Conservation (phyloP, 1,140 invertebrate genomes). For the Neodiprion lecontei region DNA sequence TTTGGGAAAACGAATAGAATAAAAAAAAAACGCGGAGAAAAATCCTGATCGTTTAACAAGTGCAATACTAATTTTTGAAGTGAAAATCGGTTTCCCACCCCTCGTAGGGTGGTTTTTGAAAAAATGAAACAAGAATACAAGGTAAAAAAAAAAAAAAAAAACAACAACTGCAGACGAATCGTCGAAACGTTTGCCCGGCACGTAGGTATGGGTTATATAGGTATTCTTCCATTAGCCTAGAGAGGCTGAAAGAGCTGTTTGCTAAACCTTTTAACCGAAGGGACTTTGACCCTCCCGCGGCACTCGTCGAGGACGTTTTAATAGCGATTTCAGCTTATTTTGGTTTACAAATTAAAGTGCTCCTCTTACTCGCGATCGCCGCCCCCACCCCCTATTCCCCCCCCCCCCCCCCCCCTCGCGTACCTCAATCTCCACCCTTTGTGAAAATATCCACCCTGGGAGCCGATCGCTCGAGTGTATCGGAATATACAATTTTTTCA, state of each 20-base stretch:
- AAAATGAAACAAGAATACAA: not conserved
- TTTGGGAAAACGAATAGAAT: too few species aligned
- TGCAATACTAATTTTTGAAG: too few species aligned
- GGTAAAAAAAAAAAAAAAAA: not conserved
- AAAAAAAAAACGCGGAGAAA: too few species aligned
- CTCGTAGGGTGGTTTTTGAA: not conserved
- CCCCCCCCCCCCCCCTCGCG: slow-evolving; percentile 14
- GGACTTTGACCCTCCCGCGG: not conserved
- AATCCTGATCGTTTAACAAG: too few species aligned
- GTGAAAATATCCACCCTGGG: not conserved
- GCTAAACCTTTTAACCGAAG: slow-evolving; percentile 2
- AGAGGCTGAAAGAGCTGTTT: slow-evolving; percentile 4
- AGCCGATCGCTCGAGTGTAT: not conserved
- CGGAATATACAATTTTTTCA: not conserved
- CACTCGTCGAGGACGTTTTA: slow-evolving; percentile 33
- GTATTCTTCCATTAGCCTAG: slow-evolving; percentile 5
- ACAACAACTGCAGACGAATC: too few species aligned
- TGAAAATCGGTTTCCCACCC: too few species aligned
- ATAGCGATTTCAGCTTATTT: slow-evolving; percentile 47
- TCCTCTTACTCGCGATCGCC: not conserved
- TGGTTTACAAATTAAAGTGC: slow-evolving; percentile 46
- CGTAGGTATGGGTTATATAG: not conserved
- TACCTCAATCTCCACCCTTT: slow-evolving; percentile 1
- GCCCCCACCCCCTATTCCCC: not conserved
- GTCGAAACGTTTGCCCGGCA: not conserved